Evolutionary conservation across 2,888 invertebrate genomes (phyloP).

Genomic region (Lasioglossum villosulum): DNA sequence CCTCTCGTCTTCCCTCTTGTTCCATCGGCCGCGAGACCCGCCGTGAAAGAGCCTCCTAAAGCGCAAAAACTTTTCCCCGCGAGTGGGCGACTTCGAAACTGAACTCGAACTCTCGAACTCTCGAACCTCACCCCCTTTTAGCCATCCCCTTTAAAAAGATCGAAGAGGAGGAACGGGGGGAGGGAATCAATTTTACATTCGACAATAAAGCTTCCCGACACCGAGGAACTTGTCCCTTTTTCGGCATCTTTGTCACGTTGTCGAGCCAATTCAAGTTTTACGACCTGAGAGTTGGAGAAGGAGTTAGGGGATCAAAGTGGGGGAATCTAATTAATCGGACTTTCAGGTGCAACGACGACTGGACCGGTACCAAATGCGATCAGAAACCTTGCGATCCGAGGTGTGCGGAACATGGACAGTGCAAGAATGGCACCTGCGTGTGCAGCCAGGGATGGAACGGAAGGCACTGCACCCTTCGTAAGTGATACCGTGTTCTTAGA

Average conservation of each 20-base stretch:
- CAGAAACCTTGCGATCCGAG: slow-evolving; percentile 95
- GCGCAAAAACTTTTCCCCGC: slow-evolving; percentile 70
- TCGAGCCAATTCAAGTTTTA: slow-evolving; percentile 32
- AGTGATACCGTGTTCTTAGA: slow-evolving; percentile 84
- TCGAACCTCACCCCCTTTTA: slow-evolving; percentile 29
- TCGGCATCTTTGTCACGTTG: slow-evolving; percentile 19
- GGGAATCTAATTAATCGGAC: slow-evolving; percentile 4
- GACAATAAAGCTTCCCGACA: slow-evolving; percentile 41
- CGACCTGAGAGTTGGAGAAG: neutral
- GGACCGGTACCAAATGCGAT: slow-evolving; percentile 97
- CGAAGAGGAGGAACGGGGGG: slow-evolving; percentile 25
- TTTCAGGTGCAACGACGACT: slow-evolving; percentile 93
- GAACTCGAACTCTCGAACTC: slow-evolving; percentile 60
- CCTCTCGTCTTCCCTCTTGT: slow-evolving; percentile 59
- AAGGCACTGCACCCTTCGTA: slow-evolving; percentile 97
- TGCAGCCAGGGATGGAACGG: slow-evolving; percentile 99
- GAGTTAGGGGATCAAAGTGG: no score
- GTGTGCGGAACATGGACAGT: slow-evolving; percentile 98
- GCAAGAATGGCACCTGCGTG: slow-evolving; percentile 98
- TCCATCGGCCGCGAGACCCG: slow-evolving; percentile 46
- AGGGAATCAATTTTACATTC: slow-evolving; percentile 63
- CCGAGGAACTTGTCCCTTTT: slow-evolving; percentile 15
- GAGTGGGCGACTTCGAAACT: slow-evolving; percentile 66
- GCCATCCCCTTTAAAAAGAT: slow-evolving; percentile 38
- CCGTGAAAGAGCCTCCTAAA: slow-evolving; percentile 67